phyloP scores from a whole-genome alignment of 2,888 invertebrate species.

The Dryobotodes eremita region DNA sequence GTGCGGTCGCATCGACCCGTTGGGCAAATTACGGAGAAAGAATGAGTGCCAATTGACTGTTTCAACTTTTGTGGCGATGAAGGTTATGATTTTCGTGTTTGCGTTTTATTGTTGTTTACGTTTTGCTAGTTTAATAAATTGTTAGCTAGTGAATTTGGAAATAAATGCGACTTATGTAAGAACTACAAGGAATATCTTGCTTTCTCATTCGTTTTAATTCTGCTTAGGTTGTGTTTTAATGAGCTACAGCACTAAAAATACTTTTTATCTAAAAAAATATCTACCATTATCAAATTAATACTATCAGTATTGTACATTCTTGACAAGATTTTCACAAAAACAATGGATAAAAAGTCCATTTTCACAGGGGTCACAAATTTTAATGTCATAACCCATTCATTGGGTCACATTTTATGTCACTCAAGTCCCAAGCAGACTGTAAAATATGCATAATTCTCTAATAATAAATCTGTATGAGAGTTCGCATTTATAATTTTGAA shows the following conservation, averaged over 20 bases:
- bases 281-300: not conserved
- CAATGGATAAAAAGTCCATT: conserved; percentile 41
- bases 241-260: too few relatives aligned
- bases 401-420: conserved; percentile 59
- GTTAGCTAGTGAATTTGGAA: not conserved
- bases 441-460: conserved; percentile 65
- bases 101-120: conserved; percentile 10
- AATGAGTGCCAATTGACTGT: conserved; percentile 62
- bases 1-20: conserved; percentile 76
- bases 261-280: too few relatives aligned
- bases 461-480: conserved; percentile 60
- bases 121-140: not conserved
- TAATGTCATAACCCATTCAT: conserved; percentile 45
- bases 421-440: conserved; percentile 51
- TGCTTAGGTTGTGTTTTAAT: too few relatives aligned
- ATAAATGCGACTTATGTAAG: not conserved
- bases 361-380: conserved; percentile 10
- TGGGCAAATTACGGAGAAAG: conserved; percentile 62
- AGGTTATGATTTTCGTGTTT: conserved; percentile 46
- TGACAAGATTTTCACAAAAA: conserved; percentile 16
- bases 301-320: conserved; percentile 5
- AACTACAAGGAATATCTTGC: too few relatives aligned
- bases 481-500: conserved; percentile 63
- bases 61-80: conserved; percentile 37
- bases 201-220: too few relatives aligned